phyloP scores from a whole-genome alignment of 2,888 invertebrate genomes.

The Cheilosia soror region DNA sequence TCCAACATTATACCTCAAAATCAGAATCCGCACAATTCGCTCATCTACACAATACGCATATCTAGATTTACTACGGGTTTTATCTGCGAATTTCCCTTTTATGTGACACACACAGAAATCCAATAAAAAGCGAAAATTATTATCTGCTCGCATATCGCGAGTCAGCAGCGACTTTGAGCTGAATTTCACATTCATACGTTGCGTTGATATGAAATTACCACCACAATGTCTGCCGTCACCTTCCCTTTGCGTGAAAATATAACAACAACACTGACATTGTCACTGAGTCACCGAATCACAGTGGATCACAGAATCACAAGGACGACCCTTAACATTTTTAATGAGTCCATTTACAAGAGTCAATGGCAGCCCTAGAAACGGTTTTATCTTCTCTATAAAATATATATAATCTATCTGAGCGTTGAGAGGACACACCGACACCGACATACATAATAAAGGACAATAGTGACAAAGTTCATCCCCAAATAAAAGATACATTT shows the following conservation, averaged over 20 bases:
- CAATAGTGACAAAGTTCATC: conserved; percentile 31
- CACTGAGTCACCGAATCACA: background rate
- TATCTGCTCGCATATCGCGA: conserved; percentile 31
- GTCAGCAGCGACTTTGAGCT: conserved; percentile 35
- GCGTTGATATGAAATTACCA: conserved; percentile 26
- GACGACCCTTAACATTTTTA: conserved; percentile 60
- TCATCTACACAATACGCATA: background rate
- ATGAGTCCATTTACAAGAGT: conserved; percentile 64
- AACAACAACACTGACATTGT: background rate
- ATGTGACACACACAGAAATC: conserved; percentile 12
- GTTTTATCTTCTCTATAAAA: conserved; percentile 65
- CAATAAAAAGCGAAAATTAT: conserved; percentile 44
- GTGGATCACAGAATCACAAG: conserved; percentile 1
- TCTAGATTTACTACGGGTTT: background rate
- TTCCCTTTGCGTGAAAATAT: conserved; percentile 16
- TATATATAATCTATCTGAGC: conserved; percentile 55
- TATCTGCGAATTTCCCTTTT: conserved; percentile 5
- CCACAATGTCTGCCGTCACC: conserved; percentile 2
- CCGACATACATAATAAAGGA: conserved; percentile 14
- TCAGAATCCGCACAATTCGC: background rate
- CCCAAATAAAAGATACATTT: conserved; percentile 44
- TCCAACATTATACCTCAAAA: background rate
- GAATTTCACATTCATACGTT: conserved; percentile 46
- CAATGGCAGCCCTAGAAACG: conserved; percentile 55
- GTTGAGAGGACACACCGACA: conserved; percentile 3